Base-by-base conservation (phyloP, 2,113 vertebrate species). In the Vombatus ursinus region DNA sequence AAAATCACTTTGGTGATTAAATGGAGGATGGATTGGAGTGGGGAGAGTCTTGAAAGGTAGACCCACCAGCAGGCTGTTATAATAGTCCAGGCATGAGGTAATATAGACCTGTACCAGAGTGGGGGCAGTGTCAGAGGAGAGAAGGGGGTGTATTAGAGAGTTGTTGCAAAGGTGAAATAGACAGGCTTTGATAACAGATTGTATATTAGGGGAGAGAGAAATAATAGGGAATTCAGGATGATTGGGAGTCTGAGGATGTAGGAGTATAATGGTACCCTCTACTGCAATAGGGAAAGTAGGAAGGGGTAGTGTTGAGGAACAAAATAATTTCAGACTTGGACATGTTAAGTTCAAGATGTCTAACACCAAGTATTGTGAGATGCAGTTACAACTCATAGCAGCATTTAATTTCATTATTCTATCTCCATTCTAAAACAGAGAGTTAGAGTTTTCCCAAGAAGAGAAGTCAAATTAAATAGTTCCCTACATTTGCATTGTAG, bases 401-500 rank as follows among this genome's bases (percentile, higher is more conserved):
- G 5, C 68, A 84, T 84, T 77, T 44, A n/a, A 44, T 84, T 84
- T 84, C 16, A 23, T 84, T 84, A 2, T 44, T 44, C 68, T 84
- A 2, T 44, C 68, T 84, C n/a, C 26, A 9, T 93, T 96, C 93
- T 52, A 93, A 97, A 95, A 94, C 90, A 89, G 5, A 0, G 95
- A 54, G 96, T 61, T 5, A 26, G 54, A 92, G n/a, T 91, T 96
- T 84, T 25, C 91, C 90, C 25, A 96, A 96, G 90, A 97, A 96
- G 97, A 96, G 22, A 0, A 93, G 26, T 25, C 96, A 94, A 96
- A 97, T 92, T 94, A 91, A 95, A 96, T 95, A 98, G n/a, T 61
- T 96, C 52, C 9, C 52, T 97, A 92, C 93, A 97, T 96, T 61
- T 91, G 19, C 57, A 94, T 61, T 31, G 91, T 0, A 0, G 49